phyloP scores from a whole-genome alignment of 2,888 invertebrate genomes.

The Iselma pallidipennis region DNA sequence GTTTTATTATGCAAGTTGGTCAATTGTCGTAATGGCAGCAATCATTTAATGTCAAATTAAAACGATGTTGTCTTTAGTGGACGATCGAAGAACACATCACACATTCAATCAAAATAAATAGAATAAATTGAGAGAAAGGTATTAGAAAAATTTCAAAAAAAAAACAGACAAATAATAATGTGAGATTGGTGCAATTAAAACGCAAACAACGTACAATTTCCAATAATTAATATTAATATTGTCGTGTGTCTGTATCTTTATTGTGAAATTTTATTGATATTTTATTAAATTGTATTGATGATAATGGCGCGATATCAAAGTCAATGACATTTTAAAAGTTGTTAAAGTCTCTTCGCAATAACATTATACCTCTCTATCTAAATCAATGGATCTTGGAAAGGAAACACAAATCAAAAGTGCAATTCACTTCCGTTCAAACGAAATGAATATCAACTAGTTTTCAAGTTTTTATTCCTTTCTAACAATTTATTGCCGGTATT shows the following conservation, averaged over 20 bases:
- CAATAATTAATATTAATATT: background rate
- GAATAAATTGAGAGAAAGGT: background rate
- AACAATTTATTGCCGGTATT: background rate
- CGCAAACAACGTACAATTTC: background rate
- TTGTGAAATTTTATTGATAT: background rate
- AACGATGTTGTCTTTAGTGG: constrained; percentile 6
- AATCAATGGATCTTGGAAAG: constrained; percentile 24
- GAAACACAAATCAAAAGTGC: constrained; percentile 39
- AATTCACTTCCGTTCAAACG: constrained; percentile 32
- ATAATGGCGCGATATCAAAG: background rate
- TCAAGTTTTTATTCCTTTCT: background rate
- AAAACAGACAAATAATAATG: background rate
- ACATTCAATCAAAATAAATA: background rate
- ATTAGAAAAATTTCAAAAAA: background rate
- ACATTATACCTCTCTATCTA: constrained; percentile 9
- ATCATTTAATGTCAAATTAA: constrained; percentile 24
- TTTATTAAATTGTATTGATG: background rate
- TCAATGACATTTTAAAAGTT: background rate
- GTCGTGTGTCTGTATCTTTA: background rate
- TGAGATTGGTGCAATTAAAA: background rate
- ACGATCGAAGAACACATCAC: background rate
- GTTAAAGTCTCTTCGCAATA: background rate
- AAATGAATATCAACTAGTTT: constrained; percentile 35
- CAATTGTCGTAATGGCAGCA: constrained; percentile 26
- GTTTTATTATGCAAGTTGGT: constrained; percentile 34